phyloP scores from a whole-genome alignment of 2,797 vertebrate species.

The Okamejei kenojei region DNA sequence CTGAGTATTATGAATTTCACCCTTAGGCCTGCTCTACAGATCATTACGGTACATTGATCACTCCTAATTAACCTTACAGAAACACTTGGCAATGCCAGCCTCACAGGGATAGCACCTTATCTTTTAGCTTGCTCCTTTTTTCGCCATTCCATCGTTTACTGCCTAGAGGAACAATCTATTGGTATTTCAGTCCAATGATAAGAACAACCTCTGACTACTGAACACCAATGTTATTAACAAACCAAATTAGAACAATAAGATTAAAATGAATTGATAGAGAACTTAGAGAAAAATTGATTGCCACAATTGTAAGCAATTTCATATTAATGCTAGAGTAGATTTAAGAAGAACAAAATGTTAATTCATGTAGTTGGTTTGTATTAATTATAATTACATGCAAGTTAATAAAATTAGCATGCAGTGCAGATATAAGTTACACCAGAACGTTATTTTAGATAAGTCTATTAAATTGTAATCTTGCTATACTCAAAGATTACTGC shows the following conservation, averaged over 20 bases:
- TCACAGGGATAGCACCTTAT: background rate
- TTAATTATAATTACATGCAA: constrained; percentile 14
- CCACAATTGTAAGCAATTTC: background rate
- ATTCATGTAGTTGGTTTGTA: background rate
- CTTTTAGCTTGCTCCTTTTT: background rate
- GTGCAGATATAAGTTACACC: background rate
- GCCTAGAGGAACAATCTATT: background rate
- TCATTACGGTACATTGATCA: background rate
- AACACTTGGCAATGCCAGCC: constrained; percentile 23
- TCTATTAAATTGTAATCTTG: background rate
- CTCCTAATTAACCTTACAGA: constrained; percentile 29
- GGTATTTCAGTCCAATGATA: background rate
- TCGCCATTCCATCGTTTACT: background rate
- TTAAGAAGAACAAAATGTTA: background rate
- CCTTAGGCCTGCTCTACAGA: background rate
- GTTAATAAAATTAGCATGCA: background rate
- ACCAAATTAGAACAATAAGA: background rate
- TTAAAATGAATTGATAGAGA: background rate
- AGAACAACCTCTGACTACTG: background rate
- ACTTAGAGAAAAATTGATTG: constrained; percentile 2
- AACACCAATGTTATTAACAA: background rate
- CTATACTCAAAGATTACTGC: background rate
- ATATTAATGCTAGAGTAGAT: background rate
- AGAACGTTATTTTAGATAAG: background rate
- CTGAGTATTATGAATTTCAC: background rate